Evolutionary conservation across 2,113 vertebrate genomes (phyloP), one percentile per base, ranked within the genome.

Genomic region (Etheostoma cragini): DNA sequence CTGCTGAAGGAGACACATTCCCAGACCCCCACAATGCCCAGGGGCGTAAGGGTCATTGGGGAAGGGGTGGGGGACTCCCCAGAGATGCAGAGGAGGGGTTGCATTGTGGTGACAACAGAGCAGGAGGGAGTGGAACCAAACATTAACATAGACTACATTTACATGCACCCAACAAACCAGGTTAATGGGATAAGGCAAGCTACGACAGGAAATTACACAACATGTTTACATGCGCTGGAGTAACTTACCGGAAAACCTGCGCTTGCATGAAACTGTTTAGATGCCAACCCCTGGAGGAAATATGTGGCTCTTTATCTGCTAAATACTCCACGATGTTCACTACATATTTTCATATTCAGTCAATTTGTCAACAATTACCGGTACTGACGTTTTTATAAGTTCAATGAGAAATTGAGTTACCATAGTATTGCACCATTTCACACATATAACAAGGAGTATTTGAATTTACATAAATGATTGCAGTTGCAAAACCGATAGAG

Each of bases 1-100:
- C 87, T 77, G 76, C 86, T 89, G 81, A 92, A 87, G 84, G 88
- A 91, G 84, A 70, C 79, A 76, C 76, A 85, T 94, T 94, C 90
- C 81, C 89, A 93, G 89, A 92, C 84, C 86, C 86, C 83, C 86
- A 92, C 86, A 91, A 90, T 76, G 89, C 85, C 58, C 58, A 0
- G 8, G 88, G 89, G 79, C 62, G 4, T 56, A 8, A 38, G 86
- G 89, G 88, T 92, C 86, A 89, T 10, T 4, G 49, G 50, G 53
- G 61, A 26, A 56, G 30, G 30, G 52, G 62, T 77, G 71, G 85
- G 17, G 67, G 61, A 58, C 67, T 91, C 87, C 85, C 77, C 10
- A 63, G 83, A 72, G 86, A 83, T 38, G 0, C 17, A n/a, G 45
- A 24, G 53, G 47, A 42, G 74, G 76, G 65, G 72, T 19, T 53